Percentiles rank a stretch among this genome's conserved stretches.
These are phyloP conservation scores for Odontomachus brunneus DNA, from an alignment of 1,140 invertebrate genomes.

Conservation along the genomic window DNA sequence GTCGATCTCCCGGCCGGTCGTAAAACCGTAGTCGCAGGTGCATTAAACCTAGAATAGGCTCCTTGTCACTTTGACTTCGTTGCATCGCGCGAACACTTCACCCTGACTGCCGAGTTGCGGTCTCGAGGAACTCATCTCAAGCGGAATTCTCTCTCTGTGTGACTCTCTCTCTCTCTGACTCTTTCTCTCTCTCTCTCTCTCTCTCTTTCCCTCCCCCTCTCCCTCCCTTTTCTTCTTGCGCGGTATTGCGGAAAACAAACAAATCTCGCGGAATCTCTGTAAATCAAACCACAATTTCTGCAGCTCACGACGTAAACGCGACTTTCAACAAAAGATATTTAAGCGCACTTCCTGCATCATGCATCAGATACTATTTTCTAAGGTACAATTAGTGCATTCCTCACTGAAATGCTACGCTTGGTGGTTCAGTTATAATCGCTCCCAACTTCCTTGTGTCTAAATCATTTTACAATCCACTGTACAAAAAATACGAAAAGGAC, in stretches of 20 bases:
- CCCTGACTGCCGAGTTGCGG: not conserved
- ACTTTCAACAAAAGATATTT: not conserved
- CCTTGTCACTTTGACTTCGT: constrained; percentile 29
- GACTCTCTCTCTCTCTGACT: too few relatives aligned
- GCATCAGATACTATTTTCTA: not conserved
- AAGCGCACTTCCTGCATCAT: not conserved
- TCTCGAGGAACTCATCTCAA: constrained; percentile 3
- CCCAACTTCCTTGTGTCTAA: too few relatives aligned
- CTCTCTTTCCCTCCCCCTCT: too few relatives aligned
- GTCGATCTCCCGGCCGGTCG: constrained; percentile 72
- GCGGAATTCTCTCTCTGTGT: constrained; percentile 8
- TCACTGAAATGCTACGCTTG: too few relatives aligned
- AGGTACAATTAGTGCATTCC: too few relatives aligned
- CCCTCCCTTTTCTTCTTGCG: too few relatives aligned
- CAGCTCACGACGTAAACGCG: not conserved
- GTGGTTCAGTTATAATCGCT: too few relatives aligned
- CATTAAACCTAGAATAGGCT: constrained; percentile 73
- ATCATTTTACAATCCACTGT: too few relatives aligned
- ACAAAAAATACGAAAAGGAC: too few relatives aligned
- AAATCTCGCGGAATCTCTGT: not conserved
- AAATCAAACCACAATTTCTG: not conserved
- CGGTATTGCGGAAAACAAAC: not conserved
- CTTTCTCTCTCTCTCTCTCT: too few relatives aligned
- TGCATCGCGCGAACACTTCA: constrained; percentile 11
- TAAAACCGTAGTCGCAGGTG: constrained; percentile 71